A percentile compares a stretch with the other conserved stretches of the same genome.
phyloP scores from a whole-genome alignment of 2,888 invertebrate species.

The Perithous albicinctus region DNA sequence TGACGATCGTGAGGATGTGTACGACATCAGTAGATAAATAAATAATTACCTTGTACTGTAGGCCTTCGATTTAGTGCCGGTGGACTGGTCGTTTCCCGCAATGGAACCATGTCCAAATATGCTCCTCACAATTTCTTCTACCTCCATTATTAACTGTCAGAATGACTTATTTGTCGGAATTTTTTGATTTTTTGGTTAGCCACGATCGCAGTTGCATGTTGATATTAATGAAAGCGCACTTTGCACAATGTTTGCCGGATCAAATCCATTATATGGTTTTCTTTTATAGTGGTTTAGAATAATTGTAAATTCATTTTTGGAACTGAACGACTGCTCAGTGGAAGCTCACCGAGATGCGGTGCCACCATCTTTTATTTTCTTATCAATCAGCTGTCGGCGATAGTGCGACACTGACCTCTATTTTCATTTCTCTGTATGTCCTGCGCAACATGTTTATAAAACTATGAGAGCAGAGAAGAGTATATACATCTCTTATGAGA shows the following conservation, averaged over 20 bases:
- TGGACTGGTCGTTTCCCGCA: slow-evolving; percentile 57
- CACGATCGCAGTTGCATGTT: slow-evolving; percentile 21
- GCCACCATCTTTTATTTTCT: slow-evolving; percentile 46
- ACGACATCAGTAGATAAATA: no score
- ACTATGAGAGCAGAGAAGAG: no score
- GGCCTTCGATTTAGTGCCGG: slow-evolving; percentile 66
- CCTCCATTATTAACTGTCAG: slow-evolving; percentile 30
- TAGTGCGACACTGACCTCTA: background rate
- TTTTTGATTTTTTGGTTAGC: slow-evolving; percentile 38
- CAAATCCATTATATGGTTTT: slow-evolving; percentile 1
- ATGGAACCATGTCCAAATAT: slow-evolving; percentile 73
- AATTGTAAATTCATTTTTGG: background rate
- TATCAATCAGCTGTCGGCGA: background rate
- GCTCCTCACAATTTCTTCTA: slow-evolving; percentile 72
- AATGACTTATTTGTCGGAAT: background rate
- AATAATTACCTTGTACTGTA: slow-evolving; percentile 51
- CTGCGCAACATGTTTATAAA: background rate
- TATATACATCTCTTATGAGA: no score
- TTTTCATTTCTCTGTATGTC: background rate
- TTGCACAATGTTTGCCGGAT: slow-evolving; percentile 10
- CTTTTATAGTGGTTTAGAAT: background rate
- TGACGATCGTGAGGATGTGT: no score
- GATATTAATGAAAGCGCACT: background rate
- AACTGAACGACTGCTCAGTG: background rate
- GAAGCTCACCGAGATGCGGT: background rate